Conservation (phyloP, 2,113 vertebrate genomes). For the Nannospalax galili region DNA sequence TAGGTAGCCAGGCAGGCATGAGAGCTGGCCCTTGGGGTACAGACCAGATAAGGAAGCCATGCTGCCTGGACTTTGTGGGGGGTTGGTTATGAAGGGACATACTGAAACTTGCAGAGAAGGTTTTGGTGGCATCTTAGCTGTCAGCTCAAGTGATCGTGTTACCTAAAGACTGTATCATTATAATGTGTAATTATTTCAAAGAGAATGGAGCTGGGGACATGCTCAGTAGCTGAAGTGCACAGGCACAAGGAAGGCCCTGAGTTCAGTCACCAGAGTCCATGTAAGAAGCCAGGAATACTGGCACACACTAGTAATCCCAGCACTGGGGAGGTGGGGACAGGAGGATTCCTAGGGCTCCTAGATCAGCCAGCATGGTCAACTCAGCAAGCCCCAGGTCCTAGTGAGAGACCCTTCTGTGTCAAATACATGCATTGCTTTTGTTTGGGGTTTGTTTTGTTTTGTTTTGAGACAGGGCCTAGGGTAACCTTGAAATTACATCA, state of each 20-base stretch:
- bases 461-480: not conserved
- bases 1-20: not conserved
- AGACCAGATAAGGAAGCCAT: not conserved
- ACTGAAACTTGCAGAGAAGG: not conserved
- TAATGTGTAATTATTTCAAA: not conserved
- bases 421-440: not conserved
- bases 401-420: not conserved
- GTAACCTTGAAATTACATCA: not conserved
- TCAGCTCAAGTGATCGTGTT: not conserved
- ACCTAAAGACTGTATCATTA: conserved; percentile 9
- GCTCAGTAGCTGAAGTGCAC: not conserved
- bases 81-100: not conserved
- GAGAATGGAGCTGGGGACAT: not conserved
- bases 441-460: not conserved
- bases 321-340: not conserved
- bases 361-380: not conserved
- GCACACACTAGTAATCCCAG: not conserved
- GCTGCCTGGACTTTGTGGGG: fast-evolving
- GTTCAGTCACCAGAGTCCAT: not conserved
- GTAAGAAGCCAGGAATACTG: not conserved
- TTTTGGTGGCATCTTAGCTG: not conserved
- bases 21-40: not conserved
- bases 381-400: not conserved
- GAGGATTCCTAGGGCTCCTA: not conserved
- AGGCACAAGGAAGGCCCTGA: not conserved